Evolutionary conservation across 2,113 vertebrate species (phyloP).

Genomic region (Ammodytes dubius): DNA sequence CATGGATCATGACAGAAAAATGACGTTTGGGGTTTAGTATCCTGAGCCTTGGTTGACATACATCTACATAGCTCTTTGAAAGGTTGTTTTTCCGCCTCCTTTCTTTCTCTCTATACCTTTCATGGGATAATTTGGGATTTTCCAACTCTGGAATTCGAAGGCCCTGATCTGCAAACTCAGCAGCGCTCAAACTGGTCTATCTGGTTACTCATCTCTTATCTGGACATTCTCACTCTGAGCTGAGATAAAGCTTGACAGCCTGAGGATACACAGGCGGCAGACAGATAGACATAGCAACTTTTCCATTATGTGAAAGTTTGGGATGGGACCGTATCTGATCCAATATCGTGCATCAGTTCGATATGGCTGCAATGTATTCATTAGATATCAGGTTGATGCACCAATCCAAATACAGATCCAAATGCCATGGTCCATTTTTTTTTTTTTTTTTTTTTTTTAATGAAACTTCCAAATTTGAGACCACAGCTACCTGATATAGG

Average conservation of each 20-base stretch:
- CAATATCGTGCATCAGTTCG: too few species aligned
- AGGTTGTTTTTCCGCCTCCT: constrained; percentile 50
- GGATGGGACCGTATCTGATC: too few species aligned
- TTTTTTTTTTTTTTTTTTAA: too few species aligned
- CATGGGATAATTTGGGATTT: constrained; percentile 30
- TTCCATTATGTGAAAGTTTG: not conserved
- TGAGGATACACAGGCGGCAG: constrained; percentile 59
- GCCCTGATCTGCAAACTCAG: constrained; percentile 23
- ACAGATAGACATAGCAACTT: constrained; percentile 43
- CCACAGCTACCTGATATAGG: too few species aligned
- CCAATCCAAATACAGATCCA: too few species aligned
- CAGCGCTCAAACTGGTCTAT: constrained; percentile 35
- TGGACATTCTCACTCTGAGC: constrained; percentile 44
- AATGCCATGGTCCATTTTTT: too few species aligned
- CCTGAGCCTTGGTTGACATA: constrained; percentile 46
- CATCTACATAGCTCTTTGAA: constrained; percentile 35
- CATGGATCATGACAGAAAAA: constrained; percentile 80
- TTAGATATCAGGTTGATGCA: too few species aligned
- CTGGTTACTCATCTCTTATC: constrained; percentile 67
- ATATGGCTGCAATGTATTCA: too few species aligned
- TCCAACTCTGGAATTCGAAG: constrained; percentile 32
- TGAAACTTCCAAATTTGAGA: too few species aligned
- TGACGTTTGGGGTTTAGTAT: constrained; percentile 62
- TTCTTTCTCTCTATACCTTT: constrained; percentile 29
- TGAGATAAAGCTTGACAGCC: constrained; percentile 59